Base-by-base conservation (phyloP, 2,113 vertebrate species). In the Scophthalmus maximus region DNA sequence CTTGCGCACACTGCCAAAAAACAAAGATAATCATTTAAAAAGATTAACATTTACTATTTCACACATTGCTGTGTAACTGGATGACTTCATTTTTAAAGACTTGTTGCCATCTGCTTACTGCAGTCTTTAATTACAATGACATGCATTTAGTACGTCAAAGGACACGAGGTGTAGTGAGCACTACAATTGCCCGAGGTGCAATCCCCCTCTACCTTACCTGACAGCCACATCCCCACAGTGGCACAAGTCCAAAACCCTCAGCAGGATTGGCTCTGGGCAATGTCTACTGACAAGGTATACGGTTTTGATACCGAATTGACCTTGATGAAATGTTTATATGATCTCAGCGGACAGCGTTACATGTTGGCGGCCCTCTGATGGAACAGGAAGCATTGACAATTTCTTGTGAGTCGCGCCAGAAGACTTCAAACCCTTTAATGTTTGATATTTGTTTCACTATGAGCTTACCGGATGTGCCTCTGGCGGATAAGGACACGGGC, bases 401-500 rank as follows among this genome's bases (percentile, higher is more conserved):
- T 76, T 83, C 68, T 89, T 44, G 81, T 85, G 60, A 88, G 74
- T 69, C 49, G 38, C n/a, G 23, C 4, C 22, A 27, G 23, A 15
- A 74, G 17, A 46, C 42, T 44, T 8, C 8, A 17, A 17, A 27
- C 30, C 56, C 40, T 3, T 15, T 17, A 26, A 55, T 18, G 17
- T 36, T 22, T n/a, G 9, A 40, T 1, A 12, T 29, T 20, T 32
- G n/a, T 6, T 29, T 3, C 8, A 2, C n/a, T 49, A 0, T 1
- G 0, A 3, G 0, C 81, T 83, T 92, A 97, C 96, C 96, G 95
- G 77, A 98, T 98, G 79, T 98, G 96, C 67, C 96, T 95, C 92
- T 98, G 96, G 53, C 96, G 94, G 91, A 98, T 98, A 11, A 98
- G 95, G 56, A 98, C 96, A 0, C 96, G 94, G 34, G 96, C 96